Evolutionary conservation across 1,140 invertebrate genomes (phyloP).

Genomic region (Stenopsyche tienmushanensis): DNA sequence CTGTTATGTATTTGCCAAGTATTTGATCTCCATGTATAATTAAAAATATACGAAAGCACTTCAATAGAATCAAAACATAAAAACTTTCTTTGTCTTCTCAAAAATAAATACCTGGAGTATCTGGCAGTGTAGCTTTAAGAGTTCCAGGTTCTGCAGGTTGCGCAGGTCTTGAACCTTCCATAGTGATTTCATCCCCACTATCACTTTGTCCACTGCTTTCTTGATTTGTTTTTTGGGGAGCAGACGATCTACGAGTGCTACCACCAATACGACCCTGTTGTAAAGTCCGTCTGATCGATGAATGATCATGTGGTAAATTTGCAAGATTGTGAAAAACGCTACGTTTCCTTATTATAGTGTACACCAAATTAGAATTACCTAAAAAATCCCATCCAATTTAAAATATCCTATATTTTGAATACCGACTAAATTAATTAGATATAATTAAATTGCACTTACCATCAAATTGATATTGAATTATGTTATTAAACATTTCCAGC

Average conservation of each 20-base stretch:
- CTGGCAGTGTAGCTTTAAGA: slow-evolving; percentile 85
- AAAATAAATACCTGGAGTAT: slow-evolving; percentile 74
- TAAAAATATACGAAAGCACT: no score
- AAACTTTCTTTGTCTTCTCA: background rate
- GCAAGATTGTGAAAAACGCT: slow-evolving; percentile 96
- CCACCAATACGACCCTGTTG: slow-evolving; percentile 54
- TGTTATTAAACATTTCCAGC: slow-evolving; percentile 99
- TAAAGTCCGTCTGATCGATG: slow-evolving; percentile 82
- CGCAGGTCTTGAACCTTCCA: slow-evolving; percentile 85
- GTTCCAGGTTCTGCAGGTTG: slow-evolving; percentile 88
- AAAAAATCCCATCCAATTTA: slow-evolving; percentile 34
- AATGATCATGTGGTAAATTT: slow-evolving; percentile 91
- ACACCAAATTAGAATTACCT: slow-evolving; percentile 97
- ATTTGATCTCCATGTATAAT: no score
- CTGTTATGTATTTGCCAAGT: no score
- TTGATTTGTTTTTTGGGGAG: slow-evolving; percentile 39
- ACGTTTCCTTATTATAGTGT: slow-evolving; percentile 97
- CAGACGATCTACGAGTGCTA: slow-evolving; percentile 16
- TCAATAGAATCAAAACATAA: slow-evolving; percentile 1
- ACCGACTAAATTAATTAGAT: background rate
- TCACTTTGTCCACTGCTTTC: slow-evolving; percentile 46
- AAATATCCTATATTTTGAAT: background rate
- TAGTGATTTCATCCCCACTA: slow-evolving; percentile 62
- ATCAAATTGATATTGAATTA: slow-evolving; percentile 99
- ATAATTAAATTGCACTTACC: slow-evolving; percentile 60